phyloP scores from a whole-genome alignment of 2,888 invertebrate species.

The Plebejus argus region DNA sequence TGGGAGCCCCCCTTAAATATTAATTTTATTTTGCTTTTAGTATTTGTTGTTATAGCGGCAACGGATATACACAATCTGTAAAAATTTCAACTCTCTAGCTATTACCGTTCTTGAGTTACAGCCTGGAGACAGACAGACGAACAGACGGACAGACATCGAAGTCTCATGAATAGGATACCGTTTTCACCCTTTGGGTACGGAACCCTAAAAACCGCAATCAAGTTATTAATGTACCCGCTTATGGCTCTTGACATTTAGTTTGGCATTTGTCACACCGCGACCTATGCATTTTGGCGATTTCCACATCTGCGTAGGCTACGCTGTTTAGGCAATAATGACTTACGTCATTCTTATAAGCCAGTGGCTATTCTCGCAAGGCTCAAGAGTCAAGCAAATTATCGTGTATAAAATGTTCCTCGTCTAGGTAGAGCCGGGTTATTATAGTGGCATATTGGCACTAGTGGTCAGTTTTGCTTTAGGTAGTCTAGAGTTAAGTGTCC shows the following conservation, averaged over 20 bases:
- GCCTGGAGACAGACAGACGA: too few species aligned
- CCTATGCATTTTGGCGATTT: slow-evolving; percentile 19
- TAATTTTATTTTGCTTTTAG: too few species aligned
- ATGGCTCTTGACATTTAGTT: slow-evolving; percentile 15
- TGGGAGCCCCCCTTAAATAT: too few species aligned
- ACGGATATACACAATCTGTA: too few species aligned
- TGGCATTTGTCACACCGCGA: not conserved
- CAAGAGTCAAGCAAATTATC: not conserved
- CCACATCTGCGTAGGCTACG: not conserved
- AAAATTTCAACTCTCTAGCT: too few species aligned
- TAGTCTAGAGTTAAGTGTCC: not conserved
- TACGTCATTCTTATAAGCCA: slow-evolving; percentile 3
- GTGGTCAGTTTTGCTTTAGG: slow-evolving; percentile 5
- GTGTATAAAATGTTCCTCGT: not conserved
- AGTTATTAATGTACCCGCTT: not conserved
- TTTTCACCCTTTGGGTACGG: too few species aligned
- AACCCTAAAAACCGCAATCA: not conserved
- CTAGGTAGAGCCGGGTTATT: not conserved
- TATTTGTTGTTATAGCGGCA: too few species aligned
- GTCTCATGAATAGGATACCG: too few species aligned
- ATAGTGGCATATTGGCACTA: not conserved
- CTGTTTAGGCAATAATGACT: not conserved
- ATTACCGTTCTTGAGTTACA: too few species aligned
- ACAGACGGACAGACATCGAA: too few species aligned
- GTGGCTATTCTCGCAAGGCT: slow-evolving; percentile 1